These are phyloP conservation scores for Proctacanthus coquilletti DNA, from an alignment of 1,140 invertebrate genomes.

Conservation along the genomic window DNA sequence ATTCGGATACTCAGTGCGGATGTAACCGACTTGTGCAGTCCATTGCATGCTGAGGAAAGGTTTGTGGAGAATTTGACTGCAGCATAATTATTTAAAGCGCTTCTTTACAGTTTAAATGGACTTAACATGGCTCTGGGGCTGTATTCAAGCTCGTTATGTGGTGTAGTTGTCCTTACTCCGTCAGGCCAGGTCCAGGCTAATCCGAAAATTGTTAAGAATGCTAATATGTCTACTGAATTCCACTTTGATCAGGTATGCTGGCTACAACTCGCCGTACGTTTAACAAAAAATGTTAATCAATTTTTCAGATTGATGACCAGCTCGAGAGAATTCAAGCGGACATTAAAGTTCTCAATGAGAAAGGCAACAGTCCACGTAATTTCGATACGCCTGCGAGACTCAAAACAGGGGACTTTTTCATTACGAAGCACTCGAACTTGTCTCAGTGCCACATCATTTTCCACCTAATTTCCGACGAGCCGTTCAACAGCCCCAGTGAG, in stretches of 20 bases:
- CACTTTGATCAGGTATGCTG: constrained; percentile 25
- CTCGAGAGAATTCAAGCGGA: constrained; percentile 54
- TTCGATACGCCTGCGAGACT: constrained; percentile 40
- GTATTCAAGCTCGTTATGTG: constrained; percentile 83
- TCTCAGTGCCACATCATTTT: constrained; percentile 88
- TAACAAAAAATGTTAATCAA: constrained; percentile 44
- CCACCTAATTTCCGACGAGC: constrained; percentile 79
- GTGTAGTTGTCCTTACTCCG: constrained; percentile 72
- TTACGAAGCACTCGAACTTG: constrained; percentile 91
- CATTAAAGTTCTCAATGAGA: constrained; percentile 27
- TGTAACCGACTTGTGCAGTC: constrained; percentile 69
- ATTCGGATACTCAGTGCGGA: constrained; percentile 77
- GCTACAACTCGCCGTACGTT: constrained; percentile 6
- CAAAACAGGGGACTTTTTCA: constrained; percentile 81
- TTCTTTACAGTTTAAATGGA: constrained; percentile 16
- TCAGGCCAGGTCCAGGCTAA: constrained; percentile 31
- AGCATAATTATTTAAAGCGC: background rate
- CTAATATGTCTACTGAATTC: constrained; percentile 28
- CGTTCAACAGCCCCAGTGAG: constrained; percentile 49
- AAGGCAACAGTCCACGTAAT: too few relatives aligned
- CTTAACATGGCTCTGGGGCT: constrained; percentile 85
- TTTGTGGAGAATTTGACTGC: constrained; percentile 8
- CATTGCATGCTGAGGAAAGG: constrained; percentile 36
- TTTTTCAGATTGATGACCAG: constrained; percentile 72
- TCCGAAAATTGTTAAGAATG: constrained; percentile 25